Percentiles rank a stretch among this genome's conserved stretches.
Evolutionary conservation across 2,888 invertebrate genomes (phyloP).

Genomic region (Emmelina monodactyla): DNA sequence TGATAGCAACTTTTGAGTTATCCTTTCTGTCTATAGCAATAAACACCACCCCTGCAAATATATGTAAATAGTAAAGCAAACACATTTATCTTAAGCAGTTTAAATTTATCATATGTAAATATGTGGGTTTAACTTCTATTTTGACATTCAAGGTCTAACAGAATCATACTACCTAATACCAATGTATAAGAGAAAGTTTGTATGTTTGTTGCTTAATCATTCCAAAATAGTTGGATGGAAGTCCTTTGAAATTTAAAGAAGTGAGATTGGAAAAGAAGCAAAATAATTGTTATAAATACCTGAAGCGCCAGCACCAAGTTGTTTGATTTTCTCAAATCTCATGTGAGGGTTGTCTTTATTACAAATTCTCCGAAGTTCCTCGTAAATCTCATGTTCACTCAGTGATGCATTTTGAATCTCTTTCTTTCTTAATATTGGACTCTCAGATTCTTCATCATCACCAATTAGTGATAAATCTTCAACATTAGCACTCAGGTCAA

Average conservation of each 20-base stretch:
- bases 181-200: too few species aligned
- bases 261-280: too few species aligned
- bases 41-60: conserved; percentile 79
- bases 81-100: too few species aligned
- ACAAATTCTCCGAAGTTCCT: conserved; percentile 79
- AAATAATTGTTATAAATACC: too few species aligned
- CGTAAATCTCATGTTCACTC: conserved; percentile 78
- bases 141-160: too few species aligned
- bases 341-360: conserved; percentile 82
- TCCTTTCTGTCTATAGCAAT: conserved; percentile 82
- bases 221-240: too few species aligned
- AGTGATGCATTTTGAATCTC: conserved; percentile 62
- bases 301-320: conserved; percentile 91
- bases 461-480: conserved; percentile 51
- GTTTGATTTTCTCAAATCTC: conserved; percentile 81
- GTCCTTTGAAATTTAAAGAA: too few species aligned
- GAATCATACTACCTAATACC: too few species aligned
- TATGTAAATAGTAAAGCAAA: too few species aligned
- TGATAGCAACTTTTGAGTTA: conserved; percentile 87
- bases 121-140: too few species aligned
- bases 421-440: conserved; percentile 69
- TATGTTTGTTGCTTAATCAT: too few species aligned
- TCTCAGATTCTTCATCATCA: conserved; percentile 41
- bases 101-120: too few species aligned
- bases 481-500: conserved; percentile 41